Evolutionary conservation across 1,140 invertebrate genomes (phyloP).

Genomic region (silkworm (Bombyx mori)): DNA sequence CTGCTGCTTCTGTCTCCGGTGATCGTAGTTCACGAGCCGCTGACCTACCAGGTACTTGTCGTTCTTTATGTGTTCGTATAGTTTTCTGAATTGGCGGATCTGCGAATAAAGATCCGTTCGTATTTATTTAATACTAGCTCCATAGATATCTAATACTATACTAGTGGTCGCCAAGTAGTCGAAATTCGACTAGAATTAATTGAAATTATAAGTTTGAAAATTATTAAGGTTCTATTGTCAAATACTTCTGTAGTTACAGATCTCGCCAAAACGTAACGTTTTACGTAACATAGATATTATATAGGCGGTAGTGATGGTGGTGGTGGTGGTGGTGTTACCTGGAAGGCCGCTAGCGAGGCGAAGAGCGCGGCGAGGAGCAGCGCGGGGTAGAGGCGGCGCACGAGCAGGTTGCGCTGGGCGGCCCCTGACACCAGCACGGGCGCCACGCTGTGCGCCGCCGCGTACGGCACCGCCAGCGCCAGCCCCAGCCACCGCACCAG

Average conservation of each 20-base stretch:
- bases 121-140: not conserved
- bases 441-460: constrained; percentile 85
- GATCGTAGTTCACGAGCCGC: constrained; percentile 95
- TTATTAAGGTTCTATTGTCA: too few relatives aligned
- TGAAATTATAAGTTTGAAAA: not conserved
- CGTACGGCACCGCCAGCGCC: constrained; percentile 91
- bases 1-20: constrained; percentile 75
- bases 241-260: too few relatives aligned
- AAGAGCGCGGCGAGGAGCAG: constrained; percentile 81
- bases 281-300: too few relatives aligned
- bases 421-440: constrained; percentile 84
- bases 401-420: constrained; percentile 82
- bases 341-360: constrained; percentile 80
- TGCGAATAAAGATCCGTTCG: constrained; percentile 29
- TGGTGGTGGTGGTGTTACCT: constrained; percentile 48
- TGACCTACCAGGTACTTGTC: constrained; percentile 98
- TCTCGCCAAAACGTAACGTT: too few relatives aligned
- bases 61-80: constrained; percentile 99
- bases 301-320: too few relatives aligned
- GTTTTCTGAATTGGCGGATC: constrained; percentile 91
- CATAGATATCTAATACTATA: not conserved
- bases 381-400: constrained; percentile 93
- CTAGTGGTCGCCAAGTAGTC: too few relatives aligned
- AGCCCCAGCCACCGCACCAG: constrained; percentile 90
- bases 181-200: not conserved